Evolutionary conservation across 92 coral and sea anemone genomes (phyloP).

Genomic region (Paramuricea clavata): DNA sequence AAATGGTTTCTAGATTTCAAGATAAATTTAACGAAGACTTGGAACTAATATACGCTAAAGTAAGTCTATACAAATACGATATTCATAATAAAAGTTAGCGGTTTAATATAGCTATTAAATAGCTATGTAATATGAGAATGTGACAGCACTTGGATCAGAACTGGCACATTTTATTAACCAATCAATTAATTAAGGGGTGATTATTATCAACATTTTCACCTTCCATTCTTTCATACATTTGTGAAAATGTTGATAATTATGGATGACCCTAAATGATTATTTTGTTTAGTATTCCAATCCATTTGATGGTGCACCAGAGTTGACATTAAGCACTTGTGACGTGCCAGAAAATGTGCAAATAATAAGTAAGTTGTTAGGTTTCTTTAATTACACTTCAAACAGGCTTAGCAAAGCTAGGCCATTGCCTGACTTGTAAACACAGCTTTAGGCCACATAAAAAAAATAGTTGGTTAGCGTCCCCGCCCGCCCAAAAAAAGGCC

Average conservation of each 20-base stretch:
- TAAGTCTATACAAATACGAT: neutral
- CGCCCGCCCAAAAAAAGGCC: too few species aligned
- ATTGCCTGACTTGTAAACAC: too few species aligned
- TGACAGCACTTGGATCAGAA: too few species aligned
- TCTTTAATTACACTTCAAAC: too few species aligned
- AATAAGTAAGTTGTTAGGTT: conserved; percentile 28
- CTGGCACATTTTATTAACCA: too few species aligned
- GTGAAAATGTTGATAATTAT: too few species aligned
- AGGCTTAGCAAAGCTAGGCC: too few species aligned
- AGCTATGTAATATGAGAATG: too few species aligned
- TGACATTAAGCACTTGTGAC: conserved; percentile 31
- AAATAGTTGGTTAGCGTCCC: too few species aligned
- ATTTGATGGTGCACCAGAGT: conserved; percentile 38
- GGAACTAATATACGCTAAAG: conserved; percentile 40
- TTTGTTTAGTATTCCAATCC: conserved; percentile 27
- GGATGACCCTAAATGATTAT: neutral
- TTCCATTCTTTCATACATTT: too few species aligned
- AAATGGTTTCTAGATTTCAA: neutral
- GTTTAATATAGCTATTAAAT: neutral
- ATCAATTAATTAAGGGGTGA: too few species aligned
- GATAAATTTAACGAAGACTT: conserved; percentile 21
- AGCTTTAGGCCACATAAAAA: neutral
- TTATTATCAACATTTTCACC: too few species aligned
- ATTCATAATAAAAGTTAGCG: neutral
- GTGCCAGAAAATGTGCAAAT: conserved; percentile 15